Evolutionary conservation across 2,888 invertebrate species (phyloP).

Genomic region (Acanthosepion lycidas): DNA sequence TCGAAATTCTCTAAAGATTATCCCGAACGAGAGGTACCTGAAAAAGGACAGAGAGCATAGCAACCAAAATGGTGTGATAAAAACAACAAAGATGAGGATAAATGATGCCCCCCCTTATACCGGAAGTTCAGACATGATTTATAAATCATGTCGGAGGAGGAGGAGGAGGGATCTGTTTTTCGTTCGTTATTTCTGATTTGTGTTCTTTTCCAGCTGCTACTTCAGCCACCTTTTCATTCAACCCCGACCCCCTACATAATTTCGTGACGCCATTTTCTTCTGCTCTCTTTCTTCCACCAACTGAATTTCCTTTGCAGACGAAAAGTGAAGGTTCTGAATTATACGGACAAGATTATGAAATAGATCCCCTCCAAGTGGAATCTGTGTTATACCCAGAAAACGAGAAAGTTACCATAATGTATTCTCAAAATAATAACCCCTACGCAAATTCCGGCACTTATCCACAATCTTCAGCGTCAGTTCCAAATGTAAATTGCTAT

Average conservation of each 20-base stretch:
- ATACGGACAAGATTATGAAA: not conserved
- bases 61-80: too few relatives aligned
- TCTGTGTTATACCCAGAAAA: not conserved
- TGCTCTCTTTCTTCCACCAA: not conserved
- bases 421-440: not conserved
- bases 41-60: too few relatives aligned
- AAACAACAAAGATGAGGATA: too few relatives aligned
- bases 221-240: too few relatives aligned
- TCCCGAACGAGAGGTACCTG: too few relatives aligned
- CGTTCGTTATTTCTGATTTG: too few relatives aligned
- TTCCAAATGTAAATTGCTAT: not conserved
- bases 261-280: not conserved
- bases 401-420: not conserved
- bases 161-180: too few relatives aligned
- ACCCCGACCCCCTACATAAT: not conserved
- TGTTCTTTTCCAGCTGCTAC: too few relatives aligned
- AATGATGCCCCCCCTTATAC: too few relatives aligned
- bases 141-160: too few relatives aligned
- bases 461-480: not conserved
- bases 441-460: not conserved
- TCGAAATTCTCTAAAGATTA: too few relatives aligned
- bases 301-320: conserved; percentile 6
- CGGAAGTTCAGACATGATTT: too few relatives aligned
- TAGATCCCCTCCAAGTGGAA: not conserved
- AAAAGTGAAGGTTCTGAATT: conserved; percentile 1